Conservation (phyloP, 2,888 invertebrate genomes). For the Tipula helvola region DNA sequence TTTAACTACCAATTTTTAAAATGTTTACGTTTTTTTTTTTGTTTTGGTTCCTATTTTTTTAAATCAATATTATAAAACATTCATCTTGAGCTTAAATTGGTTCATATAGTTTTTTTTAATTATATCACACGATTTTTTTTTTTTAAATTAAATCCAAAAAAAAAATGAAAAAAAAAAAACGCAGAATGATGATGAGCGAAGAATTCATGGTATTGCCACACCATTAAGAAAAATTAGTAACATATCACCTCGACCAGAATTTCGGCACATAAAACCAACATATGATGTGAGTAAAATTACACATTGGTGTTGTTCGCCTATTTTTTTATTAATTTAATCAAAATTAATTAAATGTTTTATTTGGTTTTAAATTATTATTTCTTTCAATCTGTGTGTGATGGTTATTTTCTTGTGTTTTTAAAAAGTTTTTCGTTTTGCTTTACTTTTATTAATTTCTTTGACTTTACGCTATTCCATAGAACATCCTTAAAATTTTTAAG, state of each 20-base stretch:
- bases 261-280: slow-evolving; percentile 34
- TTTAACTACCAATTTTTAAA: neutral
- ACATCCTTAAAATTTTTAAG: neutral
- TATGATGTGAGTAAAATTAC: slow-evolving; percentile 35
- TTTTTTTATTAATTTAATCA: neutral
- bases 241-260: slow-evolving; percentile 38
- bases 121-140: slow-evolving; percentile 5
- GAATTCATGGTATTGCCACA: slow-evolving; percentile 38
- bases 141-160: slow-evolving; percentile 8
- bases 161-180: slow-evolving; percentile 19
- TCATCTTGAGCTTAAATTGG: neutral
- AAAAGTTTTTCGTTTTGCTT: neutral
- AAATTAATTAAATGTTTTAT: neutral
- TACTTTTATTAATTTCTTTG: neutral
- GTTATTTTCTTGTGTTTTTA: neutral
- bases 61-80: neutral
- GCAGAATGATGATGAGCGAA: slow-evolving; percentile 37
- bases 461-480: neutral
- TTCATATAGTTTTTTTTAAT: neutral
- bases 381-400: neutral
- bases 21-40: neutral
- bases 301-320: neutral
- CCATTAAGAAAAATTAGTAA: slow-evolving; percentile 37
- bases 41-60: neutral
- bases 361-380: neutral